Evolutionary conservation across 2,797 vertebrate genomes (phyloP), one percentile per base, ranked within the genome.

Genomic region (Lindbergichthys nudifrons): DNA sequence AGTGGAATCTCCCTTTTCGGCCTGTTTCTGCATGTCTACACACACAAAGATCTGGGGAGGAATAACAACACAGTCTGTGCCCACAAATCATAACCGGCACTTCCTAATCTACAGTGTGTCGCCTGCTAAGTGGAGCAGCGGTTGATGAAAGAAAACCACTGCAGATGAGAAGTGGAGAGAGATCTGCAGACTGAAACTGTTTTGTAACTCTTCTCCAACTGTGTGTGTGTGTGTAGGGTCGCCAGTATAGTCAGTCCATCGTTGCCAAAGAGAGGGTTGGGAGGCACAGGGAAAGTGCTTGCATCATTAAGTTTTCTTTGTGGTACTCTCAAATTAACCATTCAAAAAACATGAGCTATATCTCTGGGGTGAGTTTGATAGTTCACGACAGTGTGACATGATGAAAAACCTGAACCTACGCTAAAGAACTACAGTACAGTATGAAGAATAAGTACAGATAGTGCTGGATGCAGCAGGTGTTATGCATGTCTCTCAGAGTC

Each of bases 1-100:
- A 97, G 95, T 96, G 96, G 95, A 94, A 91, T 95, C 94, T 93
- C 92, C 91, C 93, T 93, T 96, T 95, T 94, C 94, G 93, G 93
- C 94, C 89, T 95, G 94, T 92, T 92, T 96, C 93, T 94, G 94
- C 85, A 91, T 90, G 94, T 93, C 92, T 95, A 92, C 92, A 96
- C 93, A 93, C 93, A 94, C 89, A 83, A 90, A 89, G 87, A 92
- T 86, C 86, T 90, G 75, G 92, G 94, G 89, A 86, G 85, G 94
- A 36, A 36, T 36, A 36, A 89, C 91, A 94, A 91, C 94, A 93
- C 93, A 94, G 93, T 93, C 92, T 90, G 94, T 94, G 95, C 82
- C 92, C 87, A 83, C 89, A 92, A 92, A 88, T 85, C 71, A 84
- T 80, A 91, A 84, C 84, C 80, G 62, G 59, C 83, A 57, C 85